Evolutionary conservation across 2,888 invertebrate genomes (phyloP).

Genomic region (Dasysyrphus albostriatus): DNA sequence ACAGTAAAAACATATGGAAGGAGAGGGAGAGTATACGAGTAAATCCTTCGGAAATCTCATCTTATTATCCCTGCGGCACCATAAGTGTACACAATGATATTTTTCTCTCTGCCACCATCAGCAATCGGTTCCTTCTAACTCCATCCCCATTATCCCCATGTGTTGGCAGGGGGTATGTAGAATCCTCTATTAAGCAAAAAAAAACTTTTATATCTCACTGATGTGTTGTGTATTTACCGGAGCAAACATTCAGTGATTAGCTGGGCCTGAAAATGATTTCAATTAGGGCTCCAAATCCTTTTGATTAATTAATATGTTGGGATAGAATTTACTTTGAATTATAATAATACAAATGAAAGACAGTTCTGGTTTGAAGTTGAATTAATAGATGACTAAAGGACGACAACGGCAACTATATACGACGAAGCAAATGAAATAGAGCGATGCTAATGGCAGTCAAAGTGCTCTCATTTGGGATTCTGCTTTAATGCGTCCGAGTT

Average conservation of each 20-base stretch:
- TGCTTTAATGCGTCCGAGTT: constrained; percentile 22
- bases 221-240: constrained; percentile 62
- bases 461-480: constrained; percentile 61
- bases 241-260: constrained; percentile 73
- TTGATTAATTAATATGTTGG: constrained; percentile 76
- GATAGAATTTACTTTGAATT: constrained; percentile 69
- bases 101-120: constrained; percentile 58
- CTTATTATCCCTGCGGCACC: constrained; percentile 74
- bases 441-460: constrained; percentile 56
- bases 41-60: constrained; percentile 74
- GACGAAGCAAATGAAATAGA: constrained; percentile 34
- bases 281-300: constrained; percentile 73
- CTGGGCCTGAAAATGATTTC: constrained; percentile 72
- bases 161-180: not conserved
- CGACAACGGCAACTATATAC: not conserved
- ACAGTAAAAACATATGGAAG: constrained; percentile 47
- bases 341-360: constrained; percentile 55
- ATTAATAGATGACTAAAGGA: constrained; percentile 43
- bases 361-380: constrained; percentile 47
- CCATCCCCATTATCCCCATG: not conserved
- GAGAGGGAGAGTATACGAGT: not conserved
- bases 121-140: constrained; percentile 39
- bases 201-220: constrained; percentile 54
- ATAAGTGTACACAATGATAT: constrained; percentile 73
- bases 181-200: constrained; percentile 1